Conservation (phyloP, 2,113 vertebrate species). For the Protobothrops flavoviridis region DNA sequence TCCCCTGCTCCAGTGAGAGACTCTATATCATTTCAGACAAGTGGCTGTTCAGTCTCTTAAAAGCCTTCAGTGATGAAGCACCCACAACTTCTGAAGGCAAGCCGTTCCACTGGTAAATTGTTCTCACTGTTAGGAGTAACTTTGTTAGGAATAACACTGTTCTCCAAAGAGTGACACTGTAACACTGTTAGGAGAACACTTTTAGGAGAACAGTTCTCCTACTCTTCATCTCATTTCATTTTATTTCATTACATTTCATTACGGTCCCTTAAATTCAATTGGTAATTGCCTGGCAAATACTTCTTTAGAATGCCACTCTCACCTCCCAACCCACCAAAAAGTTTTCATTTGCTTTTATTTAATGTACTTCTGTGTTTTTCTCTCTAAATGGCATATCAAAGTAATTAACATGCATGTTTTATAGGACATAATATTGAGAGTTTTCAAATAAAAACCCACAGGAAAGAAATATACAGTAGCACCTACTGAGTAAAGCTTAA, state of each 20-base stretch:
- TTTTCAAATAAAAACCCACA: too few relatives aligned
- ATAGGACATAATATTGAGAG: too few relatives aligned
- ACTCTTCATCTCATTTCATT: background rate
- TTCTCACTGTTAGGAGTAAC: too few relatives aligned
- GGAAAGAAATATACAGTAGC: too few relatives aligned
- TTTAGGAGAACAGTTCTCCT: background rate
- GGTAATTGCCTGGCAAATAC: background rate
- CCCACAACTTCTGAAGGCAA: background rate
- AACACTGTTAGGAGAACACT: too few relatives aligned
- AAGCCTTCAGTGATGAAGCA: background rate
- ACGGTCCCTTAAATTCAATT: background rate
- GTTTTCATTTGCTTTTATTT: background rate
- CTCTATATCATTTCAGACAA: too few relatives aligned
- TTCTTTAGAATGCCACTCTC: background rate
- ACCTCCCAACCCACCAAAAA: background rate
- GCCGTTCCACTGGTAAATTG: too few relatives aligned
- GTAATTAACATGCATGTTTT: background rate
- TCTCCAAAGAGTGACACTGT: too few relatives aligned
- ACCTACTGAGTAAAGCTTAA: too few relatives aligned
- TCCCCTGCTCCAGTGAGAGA: background rate
- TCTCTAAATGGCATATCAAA: background rate
- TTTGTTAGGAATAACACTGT: too few relatives aligned
- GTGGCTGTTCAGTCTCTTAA: background rate
- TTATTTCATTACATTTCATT: background rate
- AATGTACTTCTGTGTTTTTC: background rate